Evolutionary conservation across 2,113 vertebrate genomes (phyloP).

Genomic region (Dromiciops gliroides): DNA sequence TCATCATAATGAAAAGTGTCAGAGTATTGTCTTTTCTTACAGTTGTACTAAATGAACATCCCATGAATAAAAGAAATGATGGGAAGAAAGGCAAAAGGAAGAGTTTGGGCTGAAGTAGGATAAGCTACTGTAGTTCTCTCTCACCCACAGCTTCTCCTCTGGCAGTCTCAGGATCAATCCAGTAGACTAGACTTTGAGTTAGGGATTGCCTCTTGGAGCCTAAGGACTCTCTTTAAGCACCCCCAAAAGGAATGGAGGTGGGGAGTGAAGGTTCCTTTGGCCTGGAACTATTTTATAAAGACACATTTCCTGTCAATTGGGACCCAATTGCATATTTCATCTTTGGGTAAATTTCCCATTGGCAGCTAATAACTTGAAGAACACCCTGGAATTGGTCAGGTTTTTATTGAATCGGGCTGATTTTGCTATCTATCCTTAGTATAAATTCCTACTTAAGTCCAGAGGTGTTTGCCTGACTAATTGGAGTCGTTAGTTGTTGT

Average conservation of each 20-base stretch:
- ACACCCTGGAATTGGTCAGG: constrained; percentile 58
- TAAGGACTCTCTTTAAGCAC: constrained; percentile 67
- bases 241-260: constrained; percentile 15
- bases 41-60: neutral
- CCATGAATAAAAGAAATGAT: neutral
- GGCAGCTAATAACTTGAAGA: constrained; percentile 72
- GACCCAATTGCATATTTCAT: constrained; percentile 71
- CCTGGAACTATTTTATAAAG: neutral
- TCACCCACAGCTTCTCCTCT: neutral
- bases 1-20: neutral
- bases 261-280: neutral
- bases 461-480: neutral
- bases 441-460: constrained; percentile 56
- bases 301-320: constrained; percentile 57
- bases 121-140: neutral
- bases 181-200: constrained; percentile 48
- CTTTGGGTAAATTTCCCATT: constrained; percentile 70
- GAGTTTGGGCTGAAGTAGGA: neutral
- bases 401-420: constrained; percentile 63
- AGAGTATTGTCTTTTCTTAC: constrained; percentile 26
- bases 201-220: constrained; percentile 1
- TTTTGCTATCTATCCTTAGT: constrained; percentile 65
- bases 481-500: neutral
- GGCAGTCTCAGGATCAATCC: constrained; percentile 36
- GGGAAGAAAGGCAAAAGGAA: neutral